Percentiles rank a stretch among this genome's conserved stretches.
phyloP scores from a whole-genome alignment of 2,113 vertebrate species.

The Cynopterus brachyotis region DNA sequence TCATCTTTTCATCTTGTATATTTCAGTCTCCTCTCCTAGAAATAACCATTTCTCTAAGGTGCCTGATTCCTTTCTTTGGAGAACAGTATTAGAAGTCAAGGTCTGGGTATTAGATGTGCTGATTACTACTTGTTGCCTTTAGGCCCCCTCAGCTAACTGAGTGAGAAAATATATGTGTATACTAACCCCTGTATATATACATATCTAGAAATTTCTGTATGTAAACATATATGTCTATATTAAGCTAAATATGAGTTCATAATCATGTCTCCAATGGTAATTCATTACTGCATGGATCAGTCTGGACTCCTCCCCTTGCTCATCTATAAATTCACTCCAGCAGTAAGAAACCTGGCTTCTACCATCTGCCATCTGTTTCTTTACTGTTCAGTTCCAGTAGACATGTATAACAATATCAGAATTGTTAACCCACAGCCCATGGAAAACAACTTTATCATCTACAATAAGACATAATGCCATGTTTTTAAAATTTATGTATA shows the following conservation, averaged over 20 bases:
- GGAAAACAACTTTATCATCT: background rate
- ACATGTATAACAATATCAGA: background rate
- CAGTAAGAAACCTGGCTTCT: background rate
- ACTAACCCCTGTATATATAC: background rate
- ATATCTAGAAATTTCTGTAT: background rate
- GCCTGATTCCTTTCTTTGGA: background rate
- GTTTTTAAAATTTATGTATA: conserved; percentile 68
- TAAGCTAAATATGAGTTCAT: background rate
- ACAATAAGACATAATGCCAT: background rate
- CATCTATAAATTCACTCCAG: background rate
- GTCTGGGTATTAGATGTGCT: background rate
- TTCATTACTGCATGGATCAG: background rate
- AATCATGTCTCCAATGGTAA: background rate
- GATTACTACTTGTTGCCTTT: background rate
- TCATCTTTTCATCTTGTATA: background rate
- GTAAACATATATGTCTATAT: background rate
- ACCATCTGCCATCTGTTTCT: background rate
- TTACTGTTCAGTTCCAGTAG: background rate
- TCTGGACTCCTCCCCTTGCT: background rate
- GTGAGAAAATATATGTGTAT: background rate
- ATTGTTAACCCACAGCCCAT: background rate
- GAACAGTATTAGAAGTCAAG: background rate
- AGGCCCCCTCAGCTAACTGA: background rate
- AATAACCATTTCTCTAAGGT: background rate
- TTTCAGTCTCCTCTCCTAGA: background rate